phyloP scores from a whole-genome alignment of 2,797 vertebrate genomes.

The Brachyalestes nurse region DNA sequence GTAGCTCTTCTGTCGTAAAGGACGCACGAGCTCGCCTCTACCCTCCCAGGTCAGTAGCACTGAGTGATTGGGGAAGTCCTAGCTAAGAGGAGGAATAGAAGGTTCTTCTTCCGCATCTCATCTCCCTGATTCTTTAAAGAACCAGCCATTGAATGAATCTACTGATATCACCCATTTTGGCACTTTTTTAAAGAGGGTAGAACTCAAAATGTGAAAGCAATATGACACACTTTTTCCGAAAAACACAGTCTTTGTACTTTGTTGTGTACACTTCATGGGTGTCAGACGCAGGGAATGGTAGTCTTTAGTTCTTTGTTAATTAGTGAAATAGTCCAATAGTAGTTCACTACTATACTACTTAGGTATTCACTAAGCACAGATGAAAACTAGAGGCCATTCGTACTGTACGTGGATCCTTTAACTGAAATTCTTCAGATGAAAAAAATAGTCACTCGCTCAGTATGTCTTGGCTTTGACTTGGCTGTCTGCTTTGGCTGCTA shows the following conservation, averaged over 20 bases:
- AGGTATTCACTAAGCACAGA: constrained; percentile 26
- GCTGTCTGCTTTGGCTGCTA: constrained; percentile 59
- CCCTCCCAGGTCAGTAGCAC: no score
- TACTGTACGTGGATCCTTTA: constrained; percentile 46
- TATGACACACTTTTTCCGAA: constrained; percentile 26
- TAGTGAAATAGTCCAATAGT: constrained; percentile 43
- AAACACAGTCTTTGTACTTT: constrained; percentile 18
- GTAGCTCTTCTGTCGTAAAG: no score
- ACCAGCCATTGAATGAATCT: not conserved
- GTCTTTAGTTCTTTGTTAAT: constrained; percentile 31
- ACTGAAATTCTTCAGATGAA: constrained; percentile 32
- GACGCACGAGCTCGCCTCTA: no score
- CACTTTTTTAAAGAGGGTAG: constrained; percentile 4
- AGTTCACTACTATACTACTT: constrained; percentile 34
- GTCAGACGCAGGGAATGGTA: constrained; percentile 2
- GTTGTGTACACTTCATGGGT: constrained; percentile 14
- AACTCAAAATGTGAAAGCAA: constrained; percentile 44
- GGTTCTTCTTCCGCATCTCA: not conserved
- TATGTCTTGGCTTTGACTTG: constrained; percentile 59
- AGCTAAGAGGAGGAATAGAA: no score
- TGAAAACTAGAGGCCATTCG: constrained; percentile 46
- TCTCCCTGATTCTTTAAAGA: not conserved
- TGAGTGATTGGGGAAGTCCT: no score
- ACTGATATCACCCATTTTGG: not conserved
- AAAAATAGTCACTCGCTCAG: constrained; percentile 38